phyloP scores from a whole-genome alignment of 2,888 invertebrate genomes.

The Clusia tigrina region DNA sequence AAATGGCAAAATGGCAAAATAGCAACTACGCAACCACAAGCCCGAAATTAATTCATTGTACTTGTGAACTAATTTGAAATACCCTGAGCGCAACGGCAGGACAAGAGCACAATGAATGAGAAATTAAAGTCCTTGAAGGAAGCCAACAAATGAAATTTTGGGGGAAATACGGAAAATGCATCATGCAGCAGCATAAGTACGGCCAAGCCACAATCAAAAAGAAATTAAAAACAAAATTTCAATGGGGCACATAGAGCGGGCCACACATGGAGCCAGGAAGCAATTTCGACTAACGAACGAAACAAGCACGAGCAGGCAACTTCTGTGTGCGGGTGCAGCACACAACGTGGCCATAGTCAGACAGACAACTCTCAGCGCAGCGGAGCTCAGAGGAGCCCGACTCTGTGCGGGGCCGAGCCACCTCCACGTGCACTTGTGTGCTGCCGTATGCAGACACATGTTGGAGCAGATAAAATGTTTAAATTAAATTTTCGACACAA shows the following conservation, averaged over 20 bases:
- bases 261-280: too few species aligned
- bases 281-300: too few species aligned
- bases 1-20: neutral
- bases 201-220: neutral
- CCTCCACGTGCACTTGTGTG: neutral
- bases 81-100: neutral
- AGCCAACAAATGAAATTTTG: neutral
- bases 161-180: neutral
- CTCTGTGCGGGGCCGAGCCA: neutral
- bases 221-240: neutral
- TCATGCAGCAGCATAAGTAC: neutral
- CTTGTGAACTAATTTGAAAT: neutral
- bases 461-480: neutral
- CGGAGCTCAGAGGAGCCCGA: too few species aligned
- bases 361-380: too few species aligned
- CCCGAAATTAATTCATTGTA: slow-evolving; percentile 14
- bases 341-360: too few species aligned
- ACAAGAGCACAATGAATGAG: neutral
- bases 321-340: too few species aligned
- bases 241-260: neutral
- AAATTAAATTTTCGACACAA: neutral
- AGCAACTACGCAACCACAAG: neutral
- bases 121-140: neutral
- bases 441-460: neutral
- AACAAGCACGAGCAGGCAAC: too few species aligned